Evolutionary conservation across 2,113 vertebrate genomes (phyloP).

Genomic region (Melospiza melodia): DNA sequence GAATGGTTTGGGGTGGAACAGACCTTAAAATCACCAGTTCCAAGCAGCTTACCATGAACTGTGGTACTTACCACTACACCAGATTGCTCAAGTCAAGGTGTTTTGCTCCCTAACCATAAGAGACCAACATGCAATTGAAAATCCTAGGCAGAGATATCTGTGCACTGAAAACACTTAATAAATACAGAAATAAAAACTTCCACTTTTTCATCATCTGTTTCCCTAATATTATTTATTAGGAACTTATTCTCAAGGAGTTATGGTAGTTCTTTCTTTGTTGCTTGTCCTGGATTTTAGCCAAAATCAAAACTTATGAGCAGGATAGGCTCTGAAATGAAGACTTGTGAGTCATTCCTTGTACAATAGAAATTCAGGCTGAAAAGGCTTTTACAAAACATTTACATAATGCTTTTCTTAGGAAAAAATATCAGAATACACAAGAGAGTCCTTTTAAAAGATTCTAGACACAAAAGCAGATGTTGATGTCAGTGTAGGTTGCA

Average conservation of each 20-base stretch:
- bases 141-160: not conserved
- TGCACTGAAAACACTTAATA: not conserved
- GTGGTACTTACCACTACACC: too few species aligned
- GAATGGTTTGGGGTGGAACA: not conserved
- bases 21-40: not conserved
- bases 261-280: not conserved
- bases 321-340: not conserved
- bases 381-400: not conserved
- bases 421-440: not conserved
- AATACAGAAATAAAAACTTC: not conserved
- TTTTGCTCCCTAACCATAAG: not conserved
- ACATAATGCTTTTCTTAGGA: not conserved
- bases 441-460: not conserved
- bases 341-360: not conserved
- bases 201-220: not conserved
- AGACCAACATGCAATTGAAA: not conserved
- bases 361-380: not conserved
- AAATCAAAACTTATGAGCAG: not conserved
- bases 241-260: not conserved
- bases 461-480: not conserved
- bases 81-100: not conserved
- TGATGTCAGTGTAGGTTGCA: not conserved
- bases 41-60: not conserved
- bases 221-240: not conserved
- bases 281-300: not conserved